Base-by-base conservation (phyloP, 2,113 vertebrate genomes). In the Orientallactaga bullata region DNA sequence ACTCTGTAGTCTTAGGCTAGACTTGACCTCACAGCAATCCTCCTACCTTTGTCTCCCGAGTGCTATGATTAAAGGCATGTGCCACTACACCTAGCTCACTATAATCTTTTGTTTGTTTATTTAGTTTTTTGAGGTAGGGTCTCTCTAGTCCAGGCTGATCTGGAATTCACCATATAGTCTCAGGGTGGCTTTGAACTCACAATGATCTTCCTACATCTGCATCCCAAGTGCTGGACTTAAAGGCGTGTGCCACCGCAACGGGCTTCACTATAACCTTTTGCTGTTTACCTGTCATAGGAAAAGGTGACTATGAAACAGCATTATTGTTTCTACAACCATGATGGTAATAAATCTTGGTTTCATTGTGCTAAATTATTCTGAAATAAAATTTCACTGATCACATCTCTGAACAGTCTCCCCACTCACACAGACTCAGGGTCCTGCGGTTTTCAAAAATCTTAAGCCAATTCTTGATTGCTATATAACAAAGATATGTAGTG, bases 381-480 rank as follows among this genome's bases (percentile, higher is more conserved):
- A 83, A 87, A 93, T 35, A 85, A 91, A 73, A 66, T 71, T 78
- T 86, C 87, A 91, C 77, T 90, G 26, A 91, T 80, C 84, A 68
- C 63, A 82, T 82, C 79, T 83, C 35, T 85, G 21, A 90, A 93
- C 30, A 88, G 24, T 55, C 24, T 76, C 13, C 78, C 26, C 35
- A 69, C 28, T 90, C 63, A 74, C 11, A 93, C 63, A 55, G 71
- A 87, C 7, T 92, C 65, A 55, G 35, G 39, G 2, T 63, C 32
- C 58, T 20, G 72, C 39, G 23, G 23, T 84, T 94, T 95, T 80
- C 66, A 97, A 95, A 89, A 68, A 23, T 61, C 23, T 85, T 58
- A 93, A 93, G 20, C 65, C 68, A 92, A 80, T 74, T 58, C 79
- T 76, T 95, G 93, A 47, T 76, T 89, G 18, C 58, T 68, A 13